phyloP scores from a whole-genome alignment of 1,140 invertebrate genomes.

The Chionoecetes opilio region DNA sequence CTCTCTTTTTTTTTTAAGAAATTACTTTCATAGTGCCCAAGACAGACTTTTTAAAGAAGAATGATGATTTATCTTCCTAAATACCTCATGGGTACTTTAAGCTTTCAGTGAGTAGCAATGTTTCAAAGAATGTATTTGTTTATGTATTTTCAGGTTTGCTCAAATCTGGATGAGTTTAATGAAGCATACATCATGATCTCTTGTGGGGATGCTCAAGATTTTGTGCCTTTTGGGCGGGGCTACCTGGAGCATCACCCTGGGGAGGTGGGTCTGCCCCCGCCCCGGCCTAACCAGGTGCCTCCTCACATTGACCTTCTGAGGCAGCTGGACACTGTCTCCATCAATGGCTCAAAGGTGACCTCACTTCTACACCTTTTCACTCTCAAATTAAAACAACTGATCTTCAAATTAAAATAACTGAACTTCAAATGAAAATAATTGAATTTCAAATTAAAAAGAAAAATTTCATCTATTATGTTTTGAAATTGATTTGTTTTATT shows the following conservation, averaged over 20 bases:
- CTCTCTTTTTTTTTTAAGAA: background rate
- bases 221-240: constrained; percentile 93
- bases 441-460: too few relatives aligned
- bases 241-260: constrained; percentile 92
- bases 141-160: constrained; percentile 50
- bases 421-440: too few relatives aligned
- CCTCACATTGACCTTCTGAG: constrained; percentile 66
- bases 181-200: constrained; percentile 75
- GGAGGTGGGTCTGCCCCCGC: constrained; percentile 82
- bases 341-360: constrained; percentile 73
- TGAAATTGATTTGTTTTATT: too few relatives aligned
- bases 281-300: constrained; percentile 44
- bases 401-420: too few relatives aligned
- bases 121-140: background rate
- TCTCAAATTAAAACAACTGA: too few relatives aligned
- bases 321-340: constrained; percentile 70
- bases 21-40: background rate
- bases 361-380: too few relatives aligned
- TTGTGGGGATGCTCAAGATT: constrained; percentile 87
- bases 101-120: background rate
- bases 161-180: constrained; percentile 74
- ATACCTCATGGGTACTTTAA: background rate
- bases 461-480: too few relatives aligned
- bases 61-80: background rate
- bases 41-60: background rate